Evolutionary conservation across 2,113 vertebrate species (phyloP).

Genomic region (Tenebrosternarchus preto): DNA sequence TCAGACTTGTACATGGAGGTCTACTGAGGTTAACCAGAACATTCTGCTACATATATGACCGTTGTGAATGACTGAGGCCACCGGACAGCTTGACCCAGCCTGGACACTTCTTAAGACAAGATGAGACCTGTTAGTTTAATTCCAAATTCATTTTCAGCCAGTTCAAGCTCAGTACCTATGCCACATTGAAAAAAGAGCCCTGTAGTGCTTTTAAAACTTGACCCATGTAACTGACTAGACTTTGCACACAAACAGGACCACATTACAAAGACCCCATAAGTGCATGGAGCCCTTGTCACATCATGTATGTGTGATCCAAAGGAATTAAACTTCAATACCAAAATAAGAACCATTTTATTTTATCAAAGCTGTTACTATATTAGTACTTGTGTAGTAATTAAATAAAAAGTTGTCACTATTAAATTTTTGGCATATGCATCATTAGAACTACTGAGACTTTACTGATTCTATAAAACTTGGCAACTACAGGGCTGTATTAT

Average conservation of each 20-base stretch:
- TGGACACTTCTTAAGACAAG: not conserved
- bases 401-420: not conserved
- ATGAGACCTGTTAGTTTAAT: not conserved
- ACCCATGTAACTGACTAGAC: not conserved
- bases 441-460: constrained; percentile 25
- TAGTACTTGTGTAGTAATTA: not conserved
- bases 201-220: not conserved
- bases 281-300: not conserved
- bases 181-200: not conserved
- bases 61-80: not conserved
- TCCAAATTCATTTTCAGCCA: constrained; percentile 3
- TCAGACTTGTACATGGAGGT: no score
- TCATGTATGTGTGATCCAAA: not conserved
- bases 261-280: not conserved
- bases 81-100: not conserved
- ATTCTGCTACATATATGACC: not conserved
- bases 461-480: constrained; percentile 22
- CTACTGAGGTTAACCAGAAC: no score
- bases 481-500: constrained; percentile 30
- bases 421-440: constrained; percentile 2
- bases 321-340: not conserved
- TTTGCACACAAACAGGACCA: not conserved
- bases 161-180: not conserved
- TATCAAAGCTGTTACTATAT: not conserved
- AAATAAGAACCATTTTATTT: no score